phyloP scores from a whole-genome alignment of 30 jellyfish, hydroid and myxozoan genomes.

The Aurelia aurita region DNA sequence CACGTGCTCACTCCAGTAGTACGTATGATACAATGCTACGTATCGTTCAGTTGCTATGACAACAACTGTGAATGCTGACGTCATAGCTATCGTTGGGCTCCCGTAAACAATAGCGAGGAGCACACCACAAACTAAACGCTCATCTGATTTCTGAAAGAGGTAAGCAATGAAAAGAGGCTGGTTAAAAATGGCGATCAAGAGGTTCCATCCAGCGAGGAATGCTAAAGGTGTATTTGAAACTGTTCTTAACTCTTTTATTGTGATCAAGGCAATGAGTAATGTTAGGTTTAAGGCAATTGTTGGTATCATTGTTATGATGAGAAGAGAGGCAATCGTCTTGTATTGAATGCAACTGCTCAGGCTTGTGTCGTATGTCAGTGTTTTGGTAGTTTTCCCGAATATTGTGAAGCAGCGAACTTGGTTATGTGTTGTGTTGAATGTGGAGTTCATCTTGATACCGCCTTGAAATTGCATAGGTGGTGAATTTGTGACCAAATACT shows the following conservation, averaged over 20 bases:
- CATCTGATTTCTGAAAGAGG: constrained; percentile 22
- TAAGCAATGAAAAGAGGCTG: constrained; percentile 58
- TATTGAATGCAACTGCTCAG: not conserved
- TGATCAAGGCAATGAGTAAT: constrained; percentile 21
- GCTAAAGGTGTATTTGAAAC: constrained; percentile 44
- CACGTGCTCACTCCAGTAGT: constrained; percentile 37
- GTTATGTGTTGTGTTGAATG: too few relatives aligned
- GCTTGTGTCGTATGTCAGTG: too few relatives aligned
- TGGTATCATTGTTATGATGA: constrained; percentile 7
- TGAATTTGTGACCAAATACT: too few relatives aligned
- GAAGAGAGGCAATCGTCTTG: constrained; percentile 37
- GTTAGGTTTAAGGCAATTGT: constrained; percentile 40
- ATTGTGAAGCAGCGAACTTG: too few relatives aligned
- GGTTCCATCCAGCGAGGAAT: constrained; percentile 62
- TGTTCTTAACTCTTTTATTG: constrained; percentile 12
- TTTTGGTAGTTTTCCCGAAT: too few relatives aligned
- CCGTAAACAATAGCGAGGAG: not conserved
- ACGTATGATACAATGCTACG: constrained; percentile 56
- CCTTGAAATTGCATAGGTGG: too few relatives aligned
- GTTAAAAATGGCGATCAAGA: constrained; percentile 38
- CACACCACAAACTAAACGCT: constrained; percentile 21
- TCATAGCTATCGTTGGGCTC: constrained; percentile 36
- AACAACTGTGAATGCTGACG: constrained; percentile 51
- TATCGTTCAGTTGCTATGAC: constrained; percentile 59
- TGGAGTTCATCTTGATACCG: too few relatives aligned